Evolutionary conservation across 2,113 vertebrate species (phyloP), one percentile per base, ranked within the genome.

Genomic region (Ceyx melanurus): DNA sequence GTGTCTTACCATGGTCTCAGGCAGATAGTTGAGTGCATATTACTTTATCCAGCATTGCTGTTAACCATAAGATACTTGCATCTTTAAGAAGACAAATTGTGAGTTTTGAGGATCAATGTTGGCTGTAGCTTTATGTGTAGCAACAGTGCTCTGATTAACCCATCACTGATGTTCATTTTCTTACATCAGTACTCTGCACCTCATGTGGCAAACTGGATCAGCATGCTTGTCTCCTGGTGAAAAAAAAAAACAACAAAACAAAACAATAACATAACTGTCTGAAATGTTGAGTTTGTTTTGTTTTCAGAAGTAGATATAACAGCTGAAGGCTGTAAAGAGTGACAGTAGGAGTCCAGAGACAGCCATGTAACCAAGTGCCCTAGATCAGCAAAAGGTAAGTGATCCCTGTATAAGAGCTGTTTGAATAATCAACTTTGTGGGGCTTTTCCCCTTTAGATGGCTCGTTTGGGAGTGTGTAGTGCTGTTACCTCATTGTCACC

Each of bases 391-490:
- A 33, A 37, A 74, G 13, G 42, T 66, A n/a, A 74, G 42, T 18
- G 21, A 26, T 33, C 58, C 31, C 60, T 31, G 1, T 45, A 25
- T 33, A 13, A 29, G 14, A 79, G 11, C 42, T 22, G 28, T 66
- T 66, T 74, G 40, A 82, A 33, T 46, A 50, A 56, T 43, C 19
- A 71, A n/a, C 22, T 2, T 42, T 10, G 21, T 48, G 22, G 5
- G 22, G 48, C 3, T 25, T 35, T 28, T 31, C 20, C 23, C 5
- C 6, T 25, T 54, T 45, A 73, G 35, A 46, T 12, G 16, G 50
- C 25, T 60, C 5, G 43, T n/a, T 29, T 13, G 9, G 6, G 31
- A 56, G 8, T 1, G 0, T 21, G 5, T 15, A 5, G 22, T 54
- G 5, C 33, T 82, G 21, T 17, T 67, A 14, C 14, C 10, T 76